Conservation (phyloP, 2,797 vertebrate genomes). For the Crypturellus tataupa region DNA sequence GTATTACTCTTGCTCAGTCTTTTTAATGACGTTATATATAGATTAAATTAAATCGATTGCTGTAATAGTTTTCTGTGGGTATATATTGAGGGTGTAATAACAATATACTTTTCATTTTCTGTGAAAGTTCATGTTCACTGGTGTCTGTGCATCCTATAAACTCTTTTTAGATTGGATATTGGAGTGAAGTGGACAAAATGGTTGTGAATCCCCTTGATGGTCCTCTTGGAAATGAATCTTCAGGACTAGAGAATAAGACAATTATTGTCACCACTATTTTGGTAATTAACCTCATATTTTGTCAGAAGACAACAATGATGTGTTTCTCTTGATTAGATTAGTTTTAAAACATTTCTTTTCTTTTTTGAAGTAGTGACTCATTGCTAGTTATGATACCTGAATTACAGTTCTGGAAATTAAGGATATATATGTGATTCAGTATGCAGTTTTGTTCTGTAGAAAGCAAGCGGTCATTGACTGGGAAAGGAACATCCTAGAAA, state of each 20-base stretch:
- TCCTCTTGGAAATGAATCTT: conserved; percentile 91
- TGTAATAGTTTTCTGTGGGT: neutral
- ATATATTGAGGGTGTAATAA: neutral
- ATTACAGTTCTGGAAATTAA: conserved; percentile 17
- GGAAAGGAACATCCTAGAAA: neutral
- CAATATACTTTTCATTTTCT: neutral
- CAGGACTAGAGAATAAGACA: conserved; percentile 98
- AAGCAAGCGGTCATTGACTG: neutral
- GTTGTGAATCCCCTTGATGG: conserved; percentile 95
- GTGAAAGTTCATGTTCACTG: conserved; percentile 5
- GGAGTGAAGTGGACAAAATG: conserved; percentile 99
- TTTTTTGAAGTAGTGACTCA: conserved; percentile 2
- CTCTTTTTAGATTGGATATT: conserved; percentile 94
- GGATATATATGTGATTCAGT: neutral
- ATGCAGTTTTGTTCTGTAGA: neutral
- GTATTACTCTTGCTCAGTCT: neutral
- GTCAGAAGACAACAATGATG: conserved; percentile 42
- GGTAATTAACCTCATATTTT: conserved; percentile 85
- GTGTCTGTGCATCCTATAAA: conserved; percentile 44
- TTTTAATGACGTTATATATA: neutral
- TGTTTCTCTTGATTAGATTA: neutral
- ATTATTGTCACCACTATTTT: conserved; percentile 98
- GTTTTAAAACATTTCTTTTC: neutral
- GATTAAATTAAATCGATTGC: neutral
- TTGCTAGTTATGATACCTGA: neutral